phyloP scores from a whole-genome alignment of 2,113 vertebrate genomes.

The Genyomyrus donnyi region DNA sequence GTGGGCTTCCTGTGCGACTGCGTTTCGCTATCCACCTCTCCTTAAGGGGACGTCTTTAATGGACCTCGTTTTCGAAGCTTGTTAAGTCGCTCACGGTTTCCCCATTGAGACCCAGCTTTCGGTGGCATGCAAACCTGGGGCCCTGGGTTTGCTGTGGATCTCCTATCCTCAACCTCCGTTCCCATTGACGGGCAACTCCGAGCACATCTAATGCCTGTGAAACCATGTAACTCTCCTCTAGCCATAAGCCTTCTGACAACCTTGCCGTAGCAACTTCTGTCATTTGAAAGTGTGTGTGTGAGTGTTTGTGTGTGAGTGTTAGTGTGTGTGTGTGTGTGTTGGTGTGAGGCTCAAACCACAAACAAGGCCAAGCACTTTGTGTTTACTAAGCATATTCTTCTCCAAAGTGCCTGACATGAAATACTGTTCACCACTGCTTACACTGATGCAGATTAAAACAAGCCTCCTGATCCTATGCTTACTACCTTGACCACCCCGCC shows the following conservation, averaged over 20 bases:
- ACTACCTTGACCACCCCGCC: not conserved
- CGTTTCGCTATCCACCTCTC: not conserved
- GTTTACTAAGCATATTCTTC: not conserved
- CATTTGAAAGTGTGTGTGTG: not conserved
- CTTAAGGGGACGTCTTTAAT: not conserved
- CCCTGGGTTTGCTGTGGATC: not conserved
- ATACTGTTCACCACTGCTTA: not conserved
- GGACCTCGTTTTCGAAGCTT: not conserved
- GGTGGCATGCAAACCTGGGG: not conserved
- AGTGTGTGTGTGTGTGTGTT: not conserved
- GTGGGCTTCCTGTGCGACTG: too few species aligned
- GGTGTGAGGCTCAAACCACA: not conserved
- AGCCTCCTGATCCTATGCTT: not conserved
- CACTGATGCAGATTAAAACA: not conserved
- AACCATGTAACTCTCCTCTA: not conserved
- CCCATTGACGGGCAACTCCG: not conserved
- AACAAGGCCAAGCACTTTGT: not conserved
- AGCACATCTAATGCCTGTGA: not conserved
- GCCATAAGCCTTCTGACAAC: not conserved
- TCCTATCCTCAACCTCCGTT: not conserved
- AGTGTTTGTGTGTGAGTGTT: not conserved
- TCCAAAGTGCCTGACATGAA: not conserved
- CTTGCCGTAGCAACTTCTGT: not conserved
- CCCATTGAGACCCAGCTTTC: not conserved
- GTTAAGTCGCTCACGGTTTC: not conserved